Evolutionary conservation across 1,140 invertebrate species (phyloP).

Genomic region (Drosophila arizonae): DNA sequence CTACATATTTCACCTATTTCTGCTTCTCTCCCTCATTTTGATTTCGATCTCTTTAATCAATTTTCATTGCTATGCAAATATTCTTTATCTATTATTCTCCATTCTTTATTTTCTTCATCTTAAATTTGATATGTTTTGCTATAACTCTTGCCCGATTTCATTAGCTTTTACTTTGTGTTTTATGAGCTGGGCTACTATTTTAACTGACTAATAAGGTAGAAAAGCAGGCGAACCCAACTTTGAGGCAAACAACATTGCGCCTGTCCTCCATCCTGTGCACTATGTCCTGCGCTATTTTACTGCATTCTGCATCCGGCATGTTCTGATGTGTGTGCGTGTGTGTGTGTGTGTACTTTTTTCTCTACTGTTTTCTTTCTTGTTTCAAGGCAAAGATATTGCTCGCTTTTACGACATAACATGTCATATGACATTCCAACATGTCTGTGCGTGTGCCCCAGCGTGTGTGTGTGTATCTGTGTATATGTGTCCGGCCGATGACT

Average conservation of each 20-base stretch:
- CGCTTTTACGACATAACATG: conserved; percentile 79
- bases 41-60: not conserved
- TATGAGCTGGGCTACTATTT: not conserved
- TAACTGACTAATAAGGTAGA: conserved; percentile 22
- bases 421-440: conserved; percentile 79
- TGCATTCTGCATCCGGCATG: conserved; percentile 37
- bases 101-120: no score
- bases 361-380: conserved; percentile 63
- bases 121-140: not conserved
- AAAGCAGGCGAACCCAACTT: conserved; percentile 61
- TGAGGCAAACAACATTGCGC: conserved; percentile 57
- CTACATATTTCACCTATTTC: no score
- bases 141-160: not conserved
- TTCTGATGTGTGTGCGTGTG: conserved; percentile 14
- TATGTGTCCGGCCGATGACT: conserved; percentile 64
- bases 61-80: not conserved
- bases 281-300: conserved; percentile 24
- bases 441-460: conserved; percentile 41
- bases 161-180: not conserved
- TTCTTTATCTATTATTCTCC: no score
- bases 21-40: no score
- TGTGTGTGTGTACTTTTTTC: conserved; percentile 42
- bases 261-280: conserved; percentile 39
- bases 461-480: conserved; percentile 29
- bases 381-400: conserved; percentile 78